These are phyloP conservation scores for Trachelus iudaicus DNA, from an alignment of 2,888 invertebrate species.

Conservation along the genomic window DNA sequence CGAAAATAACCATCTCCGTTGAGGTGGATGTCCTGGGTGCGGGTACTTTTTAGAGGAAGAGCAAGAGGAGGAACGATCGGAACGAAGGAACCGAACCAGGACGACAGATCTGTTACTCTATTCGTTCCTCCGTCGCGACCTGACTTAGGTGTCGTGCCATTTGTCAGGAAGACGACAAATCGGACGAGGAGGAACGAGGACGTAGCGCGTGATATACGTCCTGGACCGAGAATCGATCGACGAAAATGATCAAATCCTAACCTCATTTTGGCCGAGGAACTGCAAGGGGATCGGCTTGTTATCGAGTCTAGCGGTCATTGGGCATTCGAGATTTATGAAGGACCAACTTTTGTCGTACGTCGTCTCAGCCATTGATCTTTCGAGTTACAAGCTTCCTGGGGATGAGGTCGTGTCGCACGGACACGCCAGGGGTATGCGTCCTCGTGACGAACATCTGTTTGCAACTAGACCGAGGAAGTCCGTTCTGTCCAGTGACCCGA, in stretches of 20 bases:
- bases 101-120: neutral
- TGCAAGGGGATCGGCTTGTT: neutral
- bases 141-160: neutral
- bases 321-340: neutral
- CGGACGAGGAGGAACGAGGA: neutral
- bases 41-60: neutral
- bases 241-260: neutral
- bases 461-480: slow-evolving; percentile 49
- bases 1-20: neutral
- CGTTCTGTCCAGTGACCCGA: slow-evolving; percentile 47
- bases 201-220: neutral
- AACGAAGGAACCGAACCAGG: neutral
- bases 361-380: neutral
- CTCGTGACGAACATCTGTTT: slow-evolving; percentile 15
- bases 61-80: neutral
- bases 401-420: neutral
- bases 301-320: neutral
- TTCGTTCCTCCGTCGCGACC: neutral
- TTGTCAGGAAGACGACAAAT: neutral
- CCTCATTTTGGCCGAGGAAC: neutral
- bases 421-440: neutral
- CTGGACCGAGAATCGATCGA: neutral
- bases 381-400: neutral
- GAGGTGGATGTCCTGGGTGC: neutral
- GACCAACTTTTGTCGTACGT: neutral